Evolutionary conservation across 2,113 vertebrate genomes (phyloP).

Genomic region (Jacana jacana): DNA sequence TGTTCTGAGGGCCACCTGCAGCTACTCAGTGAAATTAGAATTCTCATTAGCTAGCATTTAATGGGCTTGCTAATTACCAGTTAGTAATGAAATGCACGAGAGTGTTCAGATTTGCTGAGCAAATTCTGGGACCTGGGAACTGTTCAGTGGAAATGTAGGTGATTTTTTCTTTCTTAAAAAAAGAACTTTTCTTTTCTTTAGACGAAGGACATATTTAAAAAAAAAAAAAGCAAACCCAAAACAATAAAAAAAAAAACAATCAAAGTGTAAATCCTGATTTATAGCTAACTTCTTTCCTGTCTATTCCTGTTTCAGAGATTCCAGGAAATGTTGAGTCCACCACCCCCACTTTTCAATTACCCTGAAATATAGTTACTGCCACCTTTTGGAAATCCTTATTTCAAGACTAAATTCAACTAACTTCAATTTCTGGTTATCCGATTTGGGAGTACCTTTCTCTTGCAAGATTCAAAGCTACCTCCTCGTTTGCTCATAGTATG

Average conservation of each 20-base stretch:
- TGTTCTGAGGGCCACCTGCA: neutral
- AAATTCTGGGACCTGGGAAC: neutral
- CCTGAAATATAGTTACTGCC: neutral
- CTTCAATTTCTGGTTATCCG: neutral
- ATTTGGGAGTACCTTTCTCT: neutral
- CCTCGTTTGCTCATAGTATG: accelerated
- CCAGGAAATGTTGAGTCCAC: neutral
- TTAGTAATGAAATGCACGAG: neutral
- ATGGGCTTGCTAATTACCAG: conserved; percentile 2
- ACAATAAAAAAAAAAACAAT: neutral
- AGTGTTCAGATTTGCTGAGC: neutral
- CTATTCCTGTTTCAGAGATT: neutral
- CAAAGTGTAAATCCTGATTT: neutral
- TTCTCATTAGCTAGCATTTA: conserved; percentile 24
- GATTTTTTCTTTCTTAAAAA: neutral
- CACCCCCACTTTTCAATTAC: neutral
- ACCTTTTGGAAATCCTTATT: neutral
- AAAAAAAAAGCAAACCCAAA: neutral
- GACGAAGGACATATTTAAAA: neutral
- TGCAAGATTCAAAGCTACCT: neutral
- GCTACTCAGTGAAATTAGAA: conserved; percentile 16
- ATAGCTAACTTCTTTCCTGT: neutral
- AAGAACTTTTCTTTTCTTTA: neutral
- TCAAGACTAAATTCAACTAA: neutral
- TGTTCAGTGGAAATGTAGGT: neutral